A percentile compares a stretch with the other conserved stretches of the same genome.
These are phyloP conservation scores for Drosophila colorata DNA, from an alignment of 2,888 invertebrate species.

Conservation along the genomic window DNA sequence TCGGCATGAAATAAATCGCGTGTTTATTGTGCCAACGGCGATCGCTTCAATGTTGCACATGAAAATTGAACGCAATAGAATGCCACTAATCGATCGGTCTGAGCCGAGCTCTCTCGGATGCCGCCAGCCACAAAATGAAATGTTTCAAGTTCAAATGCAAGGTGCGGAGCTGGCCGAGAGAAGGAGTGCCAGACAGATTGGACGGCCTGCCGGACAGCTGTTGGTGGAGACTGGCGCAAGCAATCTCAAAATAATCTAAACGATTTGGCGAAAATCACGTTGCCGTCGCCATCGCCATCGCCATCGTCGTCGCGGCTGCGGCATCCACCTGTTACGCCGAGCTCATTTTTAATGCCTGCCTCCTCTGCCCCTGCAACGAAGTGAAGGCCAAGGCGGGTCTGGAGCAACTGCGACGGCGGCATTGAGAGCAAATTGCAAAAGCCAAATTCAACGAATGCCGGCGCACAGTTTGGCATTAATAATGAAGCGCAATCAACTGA, in stretches of 20 bases:
- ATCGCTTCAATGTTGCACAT: conserved; percentile 78
- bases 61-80: conserved; percentile 82
- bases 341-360: conserved; percentile 79
- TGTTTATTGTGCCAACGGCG: conserved; percentile 81
- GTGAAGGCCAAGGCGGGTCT: conserved; percentile 44
- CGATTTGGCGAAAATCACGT: conserved; percentile 81
- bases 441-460: conserved; percentile 83
- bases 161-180: conserved; percentile 63
- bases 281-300: conserved; percentile 58
- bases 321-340: conserved; percentile 83
- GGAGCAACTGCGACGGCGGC: conserved; percentile 50
- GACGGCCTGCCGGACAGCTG: conserved; percentile 40
- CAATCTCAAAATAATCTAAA: conserved; percentile 81
- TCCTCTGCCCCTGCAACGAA: conserved; percentile 11
- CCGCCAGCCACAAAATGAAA: conserved; percentile 77
- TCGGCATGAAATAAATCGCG: conserved; percentile 81
- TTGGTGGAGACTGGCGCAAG: conserved; percentile 74
- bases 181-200: conserved; percentile 64
- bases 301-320: conserved; percentile 43
- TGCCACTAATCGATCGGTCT: conserved; percentile 77
- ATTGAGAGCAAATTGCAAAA: conserved; percentile 83
- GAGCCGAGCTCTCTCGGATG: conserved; percentile 35
- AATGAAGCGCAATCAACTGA: conserved; percentile 82
- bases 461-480: conserved; percentile 83
- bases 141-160: conserved; percentile 82